Base-by-base conservation (phyloP, 1,140 invertebrate genomes). In the Neodiprion virginianus region DNA sequence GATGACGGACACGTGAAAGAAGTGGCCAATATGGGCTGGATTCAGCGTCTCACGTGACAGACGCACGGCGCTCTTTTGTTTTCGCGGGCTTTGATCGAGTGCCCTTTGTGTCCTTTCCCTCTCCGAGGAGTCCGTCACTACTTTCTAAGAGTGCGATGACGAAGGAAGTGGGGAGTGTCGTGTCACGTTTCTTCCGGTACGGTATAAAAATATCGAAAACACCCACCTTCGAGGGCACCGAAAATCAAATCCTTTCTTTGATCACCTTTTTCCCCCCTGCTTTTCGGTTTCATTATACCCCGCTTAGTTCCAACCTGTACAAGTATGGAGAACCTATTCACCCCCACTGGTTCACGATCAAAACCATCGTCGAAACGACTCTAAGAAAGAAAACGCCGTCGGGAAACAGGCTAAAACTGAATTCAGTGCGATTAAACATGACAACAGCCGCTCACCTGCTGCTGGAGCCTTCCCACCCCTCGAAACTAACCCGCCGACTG, bases 21-120 rank as follows among this genome's bases (percentile, higher is more conserved):
- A 88, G 88, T 89, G 88, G 88, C 88, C 86, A 89, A 89, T 88
- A 82, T 89, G 87, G 88, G 88, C 78, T 83, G 87, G 82, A 86
- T 86, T 86, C 85, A 82, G 81, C 85, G 84, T 89, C 85, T 88
- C 88, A 79, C 83, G 84, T 88, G 88, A 88, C 88, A 88, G 79
- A 80, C 82, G 81, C 81, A 83, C 83, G 85, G 81, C 76, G 48
- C 75, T 76, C 76, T 80, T 83, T 87, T 87, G 84, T 88, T 88
- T 88, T 87, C 83, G 61, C 80, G 77, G 81, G 83, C 80, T 88
- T 88, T 88, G 87, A 88, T 88, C 85, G 87, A 88, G 84, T 80
- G 75, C 80, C 72, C 79, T 48, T 71, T 68, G 68, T 76, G 77
- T 79, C 76, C 83, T 84, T 76, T 79, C 81, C 75, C 79, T 76